Evolutionary conservation across 2,797 vertebrate genomes (phyloP).

Genomic region (Echeneis naucrates): DNA sequence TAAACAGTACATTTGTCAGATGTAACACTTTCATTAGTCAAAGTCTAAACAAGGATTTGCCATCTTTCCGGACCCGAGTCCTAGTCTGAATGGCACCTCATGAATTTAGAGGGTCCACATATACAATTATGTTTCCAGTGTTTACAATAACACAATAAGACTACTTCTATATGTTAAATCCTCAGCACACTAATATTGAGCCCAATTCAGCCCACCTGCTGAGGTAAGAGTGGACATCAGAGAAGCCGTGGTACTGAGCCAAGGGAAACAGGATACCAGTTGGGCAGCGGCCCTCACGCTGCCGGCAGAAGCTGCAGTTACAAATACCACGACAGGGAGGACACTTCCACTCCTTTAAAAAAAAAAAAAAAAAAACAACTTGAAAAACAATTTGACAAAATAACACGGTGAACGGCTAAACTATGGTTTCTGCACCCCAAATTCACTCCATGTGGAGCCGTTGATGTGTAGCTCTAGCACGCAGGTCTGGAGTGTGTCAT

Average conservation of each 20-base stretch:
- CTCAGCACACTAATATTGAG: neutral
- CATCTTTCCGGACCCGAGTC: too few relatives aligned
- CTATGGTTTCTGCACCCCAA: neutral
- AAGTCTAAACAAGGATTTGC: neutral
- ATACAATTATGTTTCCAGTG: neutral
- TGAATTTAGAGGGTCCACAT: neutral
- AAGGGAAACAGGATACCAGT: slow-evolving; percentile 86
- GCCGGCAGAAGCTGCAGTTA: slow-evolving; percentile 87
- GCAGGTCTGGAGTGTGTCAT: slow-evolving; percentile 30
- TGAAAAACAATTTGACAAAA: too few relatives aligned
- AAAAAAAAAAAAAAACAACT: neutral
- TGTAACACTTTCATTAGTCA: neutral
- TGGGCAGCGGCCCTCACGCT: slow-evolving; percentile 83
- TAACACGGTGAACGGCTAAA: neutral
- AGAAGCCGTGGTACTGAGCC: slow-evolving; percentile 85
- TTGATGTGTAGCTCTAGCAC: neutral
- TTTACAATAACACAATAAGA: neutral
- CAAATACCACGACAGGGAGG: slow-evolving; percentile 86
- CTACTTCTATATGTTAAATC: neutral
- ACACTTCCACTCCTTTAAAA: slow-evolving; percentile 81
- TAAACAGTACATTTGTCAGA: neutral
- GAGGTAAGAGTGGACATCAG: slow-evolving; percentile 86
- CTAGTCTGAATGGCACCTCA: neutral
- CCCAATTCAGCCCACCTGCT: slow-evolving; percentile 69
- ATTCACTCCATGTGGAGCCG: neutral